Conservation (phyloP, 2,797 vertebrate genomes). For the Emys orbicularis region DNA sequence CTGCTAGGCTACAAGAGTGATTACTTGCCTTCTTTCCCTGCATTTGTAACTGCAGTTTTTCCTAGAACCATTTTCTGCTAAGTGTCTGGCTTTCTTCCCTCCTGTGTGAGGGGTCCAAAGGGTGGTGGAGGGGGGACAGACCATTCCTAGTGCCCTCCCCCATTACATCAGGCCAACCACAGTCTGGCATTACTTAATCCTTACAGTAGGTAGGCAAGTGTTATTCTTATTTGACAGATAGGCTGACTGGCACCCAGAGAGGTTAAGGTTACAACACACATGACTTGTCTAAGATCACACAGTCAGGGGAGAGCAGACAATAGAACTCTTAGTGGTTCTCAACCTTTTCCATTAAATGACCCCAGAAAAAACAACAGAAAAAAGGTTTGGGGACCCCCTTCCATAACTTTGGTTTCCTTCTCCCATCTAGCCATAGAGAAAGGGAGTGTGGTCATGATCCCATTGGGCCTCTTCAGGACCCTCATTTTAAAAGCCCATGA, state of each 20-base stretch:
- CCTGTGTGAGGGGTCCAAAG: neutral
- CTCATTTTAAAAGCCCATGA: neutral
- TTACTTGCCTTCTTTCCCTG: neutral
- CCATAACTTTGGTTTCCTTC: neutral
- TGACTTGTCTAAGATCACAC: neutral
- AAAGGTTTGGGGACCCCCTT: neutral
- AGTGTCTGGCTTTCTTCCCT: neutral
- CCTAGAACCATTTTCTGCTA: neutral
- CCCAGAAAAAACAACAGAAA: neutral
- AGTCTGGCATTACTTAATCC: neutral
- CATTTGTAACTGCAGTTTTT: neutral
- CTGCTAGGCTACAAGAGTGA: neutral
- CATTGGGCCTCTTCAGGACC: neutral
- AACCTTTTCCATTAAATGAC: neutral
- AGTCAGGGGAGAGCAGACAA: neutral
- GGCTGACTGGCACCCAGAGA: neutral
- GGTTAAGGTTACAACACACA: neutral
- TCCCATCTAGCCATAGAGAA: neutral
- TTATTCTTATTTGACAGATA: neutral
- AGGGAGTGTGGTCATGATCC: neutral
- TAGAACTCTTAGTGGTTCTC: neutral
- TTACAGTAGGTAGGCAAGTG: neutral
- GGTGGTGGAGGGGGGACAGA: fast-evolving
- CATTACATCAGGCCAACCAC: neutral
- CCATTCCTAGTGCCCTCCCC: neutral